Conservation (phyloP, 1,140 invertebrate species). For the Caerostris extrusa region DNA sequence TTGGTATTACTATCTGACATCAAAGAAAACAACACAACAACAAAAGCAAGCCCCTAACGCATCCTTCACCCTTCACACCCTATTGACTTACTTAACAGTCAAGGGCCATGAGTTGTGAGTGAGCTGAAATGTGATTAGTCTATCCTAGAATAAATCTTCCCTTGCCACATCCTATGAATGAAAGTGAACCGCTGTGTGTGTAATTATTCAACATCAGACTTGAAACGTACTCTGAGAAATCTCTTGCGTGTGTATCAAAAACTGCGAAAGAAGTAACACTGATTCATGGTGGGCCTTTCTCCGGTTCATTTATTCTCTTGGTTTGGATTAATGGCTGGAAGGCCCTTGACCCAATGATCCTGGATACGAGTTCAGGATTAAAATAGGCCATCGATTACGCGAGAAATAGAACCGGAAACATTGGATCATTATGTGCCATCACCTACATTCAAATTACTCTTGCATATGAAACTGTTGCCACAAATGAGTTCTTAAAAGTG, state of each 20-base stretch:
- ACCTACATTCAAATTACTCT: constrained; percentile 9
- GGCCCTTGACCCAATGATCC: constrained; percentile 38
- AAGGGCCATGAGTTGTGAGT: background rate
- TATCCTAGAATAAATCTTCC: too few species aligned
- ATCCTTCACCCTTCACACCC: background rate
- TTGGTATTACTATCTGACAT: too few species aligned
- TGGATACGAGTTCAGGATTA: background rate
- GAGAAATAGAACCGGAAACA: constrained; percentile 27
- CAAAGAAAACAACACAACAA: too few species aligned
- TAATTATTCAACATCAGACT: background rate
- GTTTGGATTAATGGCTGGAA: background rate
- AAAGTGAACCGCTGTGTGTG: background rate
- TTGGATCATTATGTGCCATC: background rate
- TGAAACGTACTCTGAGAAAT: background rate
- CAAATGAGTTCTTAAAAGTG: too few species aligned
- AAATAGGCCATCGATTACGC: constrained; percentile 41
- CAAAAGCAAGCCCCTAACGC: too few species aligned
- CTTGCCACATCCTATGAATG: background rate
- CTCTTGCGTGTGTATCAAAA: background rate
- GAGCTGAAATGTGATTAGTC: background rate
- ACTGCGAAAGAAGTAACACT: background rate
- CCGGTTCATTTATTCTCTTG: background rate
- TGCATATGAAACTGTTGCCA: too few species aligned
- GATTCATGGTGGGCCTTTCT: background rate
- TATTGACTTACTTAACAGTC: background rate